Base-by-base conservation (phyloP, 2,888 invertebrate species). In the Carabus problematicus region DNA sequence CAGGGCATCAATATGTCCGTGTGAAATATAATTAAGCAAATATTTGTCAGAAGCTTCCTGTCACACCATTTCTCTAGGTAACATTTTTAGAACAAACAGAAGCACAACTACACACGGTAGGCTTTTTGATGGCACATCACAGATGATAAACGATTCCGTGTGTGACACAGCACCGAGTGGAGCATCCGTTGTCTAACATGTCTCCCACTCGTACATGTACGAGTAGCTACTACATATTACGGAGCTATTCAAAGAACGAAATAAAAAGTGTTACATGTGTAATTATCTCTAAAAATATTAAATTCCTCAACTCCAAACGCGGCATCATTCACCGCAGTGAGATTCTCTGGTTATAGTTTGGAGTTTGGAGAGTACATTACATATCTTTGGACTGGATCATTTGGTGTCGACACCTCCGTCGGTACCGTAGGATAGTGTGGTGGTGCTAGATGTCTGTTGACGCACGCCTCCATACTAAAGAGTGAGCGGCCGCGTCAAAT, bases 31-130 rank as follows among this genome's bases (percentile, higher is more conserved):
- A 82, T 81, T 81, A 82, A 80, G 79, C 79, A 77, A 77, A 78
- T 78, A 81, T 81, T 81, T 81, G 81, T 81, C 80, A 80, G 75
- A 73, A 78, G 77, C 74, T 81, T 81, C 81, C 81, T 80, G 81
- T 76, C 64, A 45, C 18, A 45, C 45, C 64, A 64, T 64, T 64
- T 64, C 64, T 64, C 64, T 64, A 54, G 43, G 41, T 64, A 64
- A 79, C 79, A 80, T 80, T 80, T 81, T 79, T 79, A 80, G 78
- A 78, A 79, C 77, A 29, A 29, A 29, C 29, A 29, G 29, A 29
- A 29, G 29, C 29, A 29, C 29, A 29, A 29, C 29, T 29, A 29
- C 2, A 76, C 75, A 74, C 75, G 76, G 75, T 75, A 78, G 75
- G 78, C 76, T 75, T 80, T 80, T 80, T 80, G 80, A 80, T 78